Evolutionary conservation across 2,797 vertebrate genomes (phyloP), one percentile per base, ranked within the genome.

Genomic region (Avahi laniger): DNA sequence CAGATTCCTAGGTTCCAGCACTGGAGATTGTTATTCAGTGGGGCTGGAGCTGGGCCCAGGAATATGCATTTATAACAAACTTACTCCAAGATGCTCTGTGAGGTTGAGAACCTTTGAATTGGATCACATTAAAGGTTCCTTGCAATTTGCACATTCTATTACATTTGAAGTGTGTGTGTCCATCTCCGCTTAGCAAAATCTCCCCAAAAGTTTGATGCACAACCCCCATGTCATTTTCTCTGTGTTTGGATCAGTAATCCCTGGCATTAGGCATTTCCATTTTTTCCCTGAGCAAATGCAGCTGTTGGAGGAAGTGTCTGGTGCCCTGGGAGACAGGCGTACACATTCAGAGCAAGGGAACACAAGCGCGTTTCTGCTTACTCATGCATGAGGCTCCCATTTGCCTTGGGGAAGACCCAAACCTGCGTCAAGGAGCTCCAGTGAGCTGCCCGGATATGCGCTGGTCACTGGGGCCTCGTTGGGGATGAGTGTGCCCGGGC

Each of bases 391-490:
- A 22, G 24, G 73, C 63, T 57, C 84, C 96, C 69, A 41, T 63
- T 67, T 65, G 73, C 91, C 93, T 80, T 80, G 2, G 30, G 84
- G 89, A 88, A 96, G 63, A 85, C 72, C 17, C 52, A 78, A 95
- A 70, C 70, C 89, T 83, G 41, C 14, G 4, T 94, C 87, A 96
- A 65, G 94, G 86, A 84, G 89, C 81, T 91, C 73, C 83, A 69
- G 93, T 9, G 61, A 80, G 90, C 91, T 96, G 22, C 83, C 84
- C 28, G 52, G 91, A 95, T 83, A 57, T 93, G 96, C 96, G 97
- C 88, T 52, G 67, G 4, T 96, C 89, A 70, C 6, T 13, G 43
- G 96, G 93, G 43, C 80, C 26, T 43, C 92, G 15, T 3, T 86
- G 84, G 80, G 75, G 87, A 92, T 50, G 52, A 22, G 26, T 82